Base-by-base conservation (phyloP, 2,113 vertebrate genomes). In the Pica pica region DNA sequence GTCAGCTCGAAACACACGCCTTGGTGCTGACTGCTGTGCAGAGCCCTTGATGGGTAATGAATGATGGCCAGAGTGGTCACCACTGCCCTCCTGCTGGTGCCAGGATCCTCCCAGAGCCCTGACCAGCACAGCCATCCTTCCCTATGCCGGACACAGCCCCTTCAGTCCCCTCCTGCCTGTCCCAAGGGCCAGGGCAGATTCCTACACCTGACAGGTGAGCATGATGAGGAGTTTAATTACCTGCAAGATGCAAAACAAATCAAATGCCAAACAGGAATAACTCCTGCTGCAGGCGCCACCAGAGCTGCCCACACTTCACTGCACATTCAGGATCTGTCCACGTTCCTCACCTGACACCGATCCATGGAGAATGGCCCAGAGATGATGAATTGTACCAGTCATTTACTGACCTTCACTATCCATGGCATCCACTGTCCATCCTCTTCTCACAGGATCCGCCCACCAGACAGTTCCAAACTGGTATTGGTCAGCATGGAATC, bases 351-450 rank as follows among this genome's bases (percentile, higher is more conserved):
- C 67, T 6, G 44, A 14, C 49, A 10, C 21, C 7, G 22, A 50
- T 9, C 42, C 4, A 0, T 0, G 19, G 68, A 19, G 7, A n/a
- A 30, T 0, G 31, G 68, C 1, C 0, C 3, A 47, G 52, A 83
- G n/a, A 27, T 7, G 31, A 37, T 37, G 37, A 23, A 31, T 10
- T 23, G 5, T 1, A 6, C 19, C 52, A 19, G 26, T 7, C 10
- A 9, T 22, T 41, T 23, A 6, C 1, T 31, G 41, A 28, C 30
- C 47, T 22, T 37, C 12, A 0, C 2, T 21, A 14, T 8, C 67
- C 47, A 6, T 0, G 9, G 70, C 27, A n/a, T 33, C 53, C n/a
- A n/a, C n/a, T n/a, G n/a, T n/a, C n/a, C 33, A 52, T 46, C 10
- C 63, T 28, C 47, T 39, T 31, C 8, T 20, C 75, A 7, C 33